Conservation (phyloP, 2,113 vertebrate species). For the Falcunculus frontatus region DNA sequence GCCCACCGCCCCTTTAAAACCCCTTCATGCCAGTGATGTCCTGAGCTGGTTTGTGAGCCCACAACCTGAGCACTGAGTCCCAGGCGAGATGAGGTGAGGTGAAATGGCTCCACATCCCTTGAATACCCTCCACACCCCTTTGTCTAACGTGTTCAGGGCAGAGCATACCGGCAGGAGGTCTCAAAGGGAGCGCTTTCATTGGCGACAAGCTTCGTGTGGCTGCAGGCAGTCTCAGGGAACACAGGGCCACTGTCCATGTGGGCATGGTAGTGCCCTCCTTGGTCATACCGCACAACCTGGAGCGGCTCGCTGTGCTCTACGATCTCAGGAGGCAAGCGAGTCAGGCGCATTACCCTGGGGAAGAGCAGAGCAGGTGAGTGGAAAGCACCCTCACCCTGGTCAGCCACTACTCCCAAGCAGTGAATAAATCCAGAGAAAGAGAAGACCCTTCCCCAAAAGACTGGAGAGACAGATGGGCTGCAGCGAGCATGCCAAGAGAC, state of each 20-base stretch:
- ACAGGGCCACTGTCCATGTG: constrained; percentile 91
- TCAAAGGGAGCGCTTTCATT: constrained; percentile 85
- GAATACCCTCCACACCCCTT: neutral
- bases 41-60: neutral
- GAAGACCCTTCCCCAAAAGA: constrained; percentile 24
- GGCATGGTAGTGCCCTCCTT: constrained; percentile 90
- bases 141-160: fast-evolving
- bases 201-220: constrained; percentile 87
- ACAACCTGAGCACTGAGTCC: neutral
- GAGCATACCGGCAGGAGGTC: constrained; percentile 88
- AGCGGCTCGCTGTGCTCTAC: constrained; percentile 93
- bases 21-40: neutral
- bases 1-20: neutral
- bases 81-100: fast-evolving
- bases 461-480: neutral
- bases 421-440: neutral
- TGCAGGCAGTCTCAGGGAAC: constrained; percentile 84
- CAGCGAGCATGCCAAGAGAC: neutral
- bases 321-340: constrained; percentile 83
- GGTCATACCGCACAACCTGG: constrained; percentile 89
- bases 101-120: neutral
- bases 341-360: constrained; percentile 86
- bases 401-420: neutral
- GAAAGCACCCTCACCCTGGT: neutral
- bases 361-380: neutral